Percentiles rank a stretch among this genome's conserved stretches.
Evolutionary conservation across 2,888 invertebrate genomes (phyloP).

Genomic region (Lutraria lutraria): DNA sequence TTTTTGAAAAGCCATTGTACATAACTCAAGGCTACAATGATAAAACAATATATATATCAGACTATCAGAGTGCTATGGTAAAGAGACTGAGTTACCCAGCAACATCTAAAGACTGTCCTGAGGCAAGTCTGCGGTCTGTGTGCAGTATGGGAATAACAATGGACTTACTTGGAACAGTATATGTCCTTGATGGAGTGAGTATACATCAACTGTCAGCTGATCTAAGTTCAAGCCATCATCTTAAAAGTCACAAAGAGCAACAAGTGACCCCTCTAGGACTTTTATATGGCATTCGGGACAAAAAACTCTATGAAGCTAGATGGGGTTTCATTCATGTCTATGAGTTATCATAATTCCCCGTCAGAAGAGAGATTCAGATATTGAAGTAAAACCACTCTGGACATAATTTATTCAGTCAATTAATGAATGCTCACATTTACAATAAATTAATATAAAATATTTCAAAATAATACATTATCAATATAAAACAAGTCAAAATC

Average conservation of each 20-base stretch:
- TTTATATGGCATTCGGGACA: neutral
- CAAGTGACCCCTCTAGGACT: neutral
- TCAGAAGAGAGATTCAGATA: too few species aligned
- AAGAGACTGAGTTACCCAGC: neutral
- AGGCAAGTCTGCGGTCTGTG: neutral
- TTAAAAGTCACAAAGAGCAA: neutral
- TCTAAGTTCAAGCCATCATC: neutral
- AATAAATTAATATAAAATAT: too few species aligned
- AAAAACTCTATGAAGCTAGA: conserved; percentile 2
- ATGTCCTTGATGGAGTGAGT: neutral
- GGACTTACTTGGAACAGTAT: neutral
- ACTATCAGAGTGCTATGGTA: neutral
- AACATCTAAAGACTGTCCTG: neutral
- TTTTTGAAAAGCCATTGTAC: neutral
- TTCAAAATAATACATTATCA: too few species aligned
- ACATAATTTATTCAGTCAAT: too few species aligned
- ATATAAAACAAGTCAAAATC: too few species aligned
- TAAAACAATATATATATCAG: conserved; percentile 29
- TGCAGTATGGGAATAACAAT: conserved; percentile 5
- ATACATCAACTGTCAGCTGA: conserved; percentile 10
- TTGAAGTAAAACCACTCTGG: too few species aligned
- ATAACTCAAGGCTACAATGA: neutral
- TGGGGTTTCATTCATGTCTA: neutral
- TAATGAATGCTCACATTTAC: too few species aligned
- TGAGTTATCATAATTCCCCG: neutral